Conservation (phyloP, 2,113 vertebrate species). For the Suncus etruscus region DNA sequence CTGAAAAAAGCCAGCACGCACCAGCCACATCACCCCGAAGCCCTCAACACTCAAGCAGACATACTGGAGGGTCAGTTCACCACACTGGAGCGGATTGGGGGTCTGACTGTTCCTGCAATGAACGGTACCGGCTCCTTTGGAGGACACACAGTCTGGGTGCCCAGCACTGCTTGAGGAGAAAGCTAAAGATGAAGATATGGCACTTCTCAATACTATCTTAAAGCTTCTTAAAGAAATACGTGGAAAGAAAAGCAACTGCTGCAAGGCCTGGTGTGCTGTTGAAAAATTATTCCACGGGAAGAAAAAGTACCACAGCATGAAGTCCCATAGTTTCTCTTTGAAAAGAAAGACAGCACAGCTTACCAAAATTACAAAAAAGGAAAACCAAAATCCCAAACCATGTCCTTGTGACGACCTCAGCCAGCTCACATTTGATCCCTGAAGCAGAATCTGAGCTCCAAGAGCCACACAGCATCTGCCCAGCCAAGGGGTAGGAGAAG, state of each 20-base stretch:
- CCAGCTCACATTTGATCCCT: conserved; percentile 57
- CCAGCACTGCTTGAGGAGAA: conserved; percentile 79
- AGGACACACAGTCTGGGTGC: conserved; percentile 69
- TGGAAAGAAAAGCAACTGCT: conserved; percentile 89
- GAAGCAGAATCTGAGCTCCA: conserved; percentile 30
- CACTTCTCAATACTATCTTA: conserved; percentile 91
- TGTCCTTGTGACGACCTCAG: conserved; percentile 70
- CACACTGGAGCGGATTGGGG: conserved; percentile 41
- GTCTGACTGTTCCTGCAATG: conserved; percentile 46
- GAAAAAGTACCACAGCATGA: conserved; percentile 76
- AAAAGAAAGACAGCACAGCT: conserved; percentile 84
- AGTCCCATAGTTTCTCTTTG: conserved; percentile 31
- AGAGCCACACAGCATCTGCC: neutral
- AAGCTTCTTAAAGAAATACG: conserved; percentile 89
- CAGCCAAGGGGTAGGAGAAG: neutral
- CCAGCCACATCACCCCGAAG: conserved; percentile 76
- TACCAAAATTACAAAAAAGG: conserved; percentile 72
- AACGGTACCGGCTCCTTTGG: neutral
- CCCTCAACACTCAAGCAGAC: conserved; percentile 38
- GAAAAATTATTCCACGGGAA: conserved; percentile 79
- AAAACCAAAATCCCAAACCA: conserved; percentile 55
- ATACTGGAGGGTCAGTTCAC: conserved; percentile 61
- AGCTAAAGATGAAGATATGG: conserved; percentile 86
- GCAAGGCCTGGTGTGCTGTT: conserved; percentile 86
- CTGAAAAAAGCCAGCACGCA: neutral